Conservation (phyloP, 2,888 invertebrate genomes). For the Tachystola acroxantha region DNA sequence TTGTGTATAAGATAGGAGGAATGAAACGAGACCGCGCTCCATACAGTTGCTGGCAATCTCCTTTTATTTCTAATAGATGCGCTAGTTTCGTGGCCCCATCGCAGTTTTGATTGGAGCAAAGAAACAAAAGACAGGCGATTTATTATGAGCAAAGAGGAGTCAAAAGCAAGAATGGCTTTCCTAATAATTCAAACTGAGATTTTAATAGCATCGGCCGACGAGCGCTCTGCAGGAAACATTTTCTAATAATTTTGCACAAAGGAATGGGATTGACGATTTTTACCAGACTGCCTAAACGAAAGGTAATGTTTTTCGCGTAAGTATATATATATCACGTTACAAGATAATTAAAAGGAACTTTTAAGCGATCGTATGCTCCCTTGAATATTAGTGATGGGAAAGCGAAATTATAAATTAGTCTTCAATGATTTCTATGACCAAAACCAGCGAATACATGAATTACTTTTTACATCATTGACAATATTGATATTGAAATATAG, state of each 20-base stretch:
- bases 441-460: no score
- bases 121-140: slow-evolving; percentile 53
- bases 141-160: slow-evolving; percentile 35
- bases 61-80: slow-evolving; percentile 5
- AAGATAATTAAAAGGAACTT: slow-evolving; percentile 16
- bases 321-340: slow-evolving; percentile 9
- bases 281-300: no score
- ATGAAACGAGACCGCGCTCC: no score
- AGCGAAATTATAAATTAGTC: no score
- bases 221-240: slow-evolving; percentile 16
- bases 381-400: not conserved
- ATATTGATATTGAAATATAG: no score
- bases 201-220: slow-evolving; percentile 22
- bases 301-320: no score
- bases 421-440: no score
- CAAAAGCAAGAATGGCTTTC: slow-evolving; percentile 33
- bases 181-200: slow-evolving; percentile 35
- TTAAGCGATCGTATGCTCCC: slow-evolving; percentile 12
- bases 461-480: no score
- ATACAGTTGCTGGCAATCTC: no score
- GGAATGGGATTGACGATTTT: no score
- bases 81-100: slow-evolving; percentile 23
- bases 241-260: slow-evolving; percentile 12
- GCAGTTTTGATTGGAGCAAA: slow-evolving; percentile 40
- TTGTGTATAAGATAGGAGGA: no score